Conservation (phyloP, 2,888 invertebrate species). For the Sceliomorpha sp. region DNA sequence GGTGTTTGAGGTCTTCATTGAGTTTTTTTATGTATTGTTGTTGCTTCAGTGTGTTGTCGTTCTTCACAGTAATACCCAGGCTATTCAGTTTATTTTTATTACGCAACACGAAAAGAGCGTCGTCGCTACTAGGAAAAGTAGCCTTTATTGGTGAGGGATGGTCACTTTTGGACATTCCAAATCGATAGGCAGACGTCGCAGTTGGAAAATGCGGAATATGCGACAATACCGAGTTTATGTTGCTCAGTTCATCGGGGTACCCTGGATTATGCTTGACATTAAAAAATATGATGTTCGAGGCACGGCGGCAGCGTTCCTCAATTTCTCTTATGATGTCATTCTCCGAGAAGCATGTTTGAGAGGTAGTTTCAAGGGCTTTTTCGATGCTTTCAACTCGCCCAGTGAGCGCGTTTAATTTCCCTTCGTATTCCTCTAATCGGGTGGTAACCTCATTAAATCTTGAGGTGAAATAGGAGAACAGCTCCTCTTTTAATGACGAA, state of each 20-base stretch:
- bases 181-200: not conserved
- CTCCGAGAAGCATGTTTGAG: no score
- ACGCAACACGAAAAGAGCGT: not conserved
- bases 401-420: no score
- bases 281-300: no score
- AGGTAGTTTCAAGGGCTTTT: no score
- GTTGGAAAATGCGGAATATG: not conserved
- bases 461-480: no score
- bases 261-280: no score
- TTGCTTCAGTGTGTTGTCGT: not conserved
- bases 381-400: no score
- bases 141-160: not conserved
- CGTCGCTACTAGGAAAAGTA: not conserved
- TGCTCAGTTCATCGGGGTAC: not conserved
- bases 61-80: not conserved
- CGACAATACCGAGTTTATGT: not conserved
- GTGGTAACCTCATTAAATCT: no score
- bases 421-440: no score
- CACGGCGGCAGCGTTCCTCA: no score
- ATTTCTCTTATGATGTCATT: no score
- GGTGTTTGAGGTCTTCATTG: not conserved
- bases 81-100: not conserved
- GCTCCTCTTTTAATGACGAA: no score
- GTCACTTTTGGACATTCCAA: not conserved
- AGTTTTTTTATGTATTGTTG: not conserved